Evolutionary conservation across 2,797 vertebrate species (phyloP).

Genomic region (Telmatherina bonti): DNA sequence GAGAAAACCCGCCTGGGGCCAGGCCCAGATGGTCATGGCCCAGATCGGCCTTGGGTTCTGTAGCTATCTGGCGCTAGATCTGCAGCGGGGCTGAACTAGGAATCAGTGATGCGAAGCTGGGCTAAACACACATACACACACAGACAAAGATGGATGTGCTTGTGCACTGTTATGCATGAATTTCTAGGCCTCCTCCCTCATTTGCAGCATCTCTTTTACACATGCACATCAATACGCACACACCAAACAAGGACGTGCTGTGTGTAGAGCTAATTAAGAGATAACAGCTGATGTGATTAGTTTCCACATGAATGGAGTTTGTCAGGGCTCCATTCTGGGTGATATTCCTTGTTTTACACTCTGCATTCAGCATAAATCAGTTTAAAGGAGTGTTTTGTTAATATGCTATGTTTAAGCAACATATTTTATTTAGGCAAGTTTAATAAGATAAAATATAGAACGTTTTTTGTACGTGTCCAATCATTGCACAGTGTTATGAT

Average conservation of each 20-base stretch:
- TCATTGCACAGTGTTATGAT: too few relatives aligned
- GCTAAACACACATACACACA: constrained; percentile 31
- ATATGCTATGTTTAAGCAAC: constrained; percentile 49
- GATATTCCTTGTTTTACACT: constrained; percentile 26
- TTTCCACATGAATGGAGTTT: constrained; percentile 69
- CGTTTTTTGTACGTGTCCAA: too few relatives aligned
- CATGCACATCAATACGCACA: constrained; percentile 21
- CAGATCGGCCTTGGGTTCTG: constrained; percentile 62
- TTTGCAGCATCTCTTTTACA: constrained; percentile 10
- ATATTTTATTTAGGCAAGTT: constrained; percentile 35
- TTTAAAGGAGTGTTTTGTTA: constrained; percentile 23
- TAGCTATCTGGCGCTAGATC: constrained; percentile 55
- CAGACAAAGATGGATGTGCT: constrained; percentile 26
- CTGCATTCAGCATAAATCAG: constrained; percentile 12
- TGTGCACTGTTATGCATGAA: constrained; percentile 26
- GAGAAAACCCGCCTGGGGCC: constrained; percentile 68
- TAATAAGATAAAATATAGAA: constrained; percentile 1
- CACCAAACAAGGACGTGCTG: constrained; percentile 64
- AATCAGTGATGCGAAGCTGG: constrained; percentile 76
- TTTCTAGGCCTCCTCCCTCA: constrained; percentile 30
- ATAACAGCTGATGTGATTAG: constrained; percentile 94
- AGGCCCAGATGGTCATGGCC: constrained; percentile 81
- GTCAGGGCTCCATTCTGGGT: constrained; percentile 30
- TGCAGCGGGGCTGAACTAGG: constrained; percentile 78
- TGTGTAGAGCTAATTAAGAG: constrained; percentile 95